Conservation (phyloP, 2,113 vertebrate genomes). For the Notothenia coriiceps region DNA sequence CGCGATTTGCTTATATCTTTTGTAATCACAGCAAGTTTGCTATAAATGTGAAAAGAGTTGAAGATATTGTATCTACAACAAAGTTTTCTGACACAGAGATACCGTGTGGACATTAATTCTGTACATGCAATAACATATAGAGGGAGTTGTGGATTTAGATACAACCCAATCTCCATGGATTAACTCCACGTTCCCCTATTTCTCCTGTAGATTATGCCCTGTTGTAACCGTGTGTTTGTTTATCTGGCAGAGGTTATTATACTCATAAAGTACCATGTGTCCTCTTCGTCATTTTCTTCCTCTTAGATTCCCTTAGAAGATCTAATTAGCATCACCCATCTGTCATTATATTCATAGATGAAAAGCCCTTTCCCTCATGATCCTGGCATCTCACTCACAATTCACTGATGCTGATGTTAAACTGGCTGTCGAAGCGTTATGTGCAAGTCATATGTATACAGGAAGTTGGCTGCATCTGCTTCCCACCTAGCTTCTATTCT, state of each 20-base stretch:
- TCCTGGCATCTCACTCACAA: background rate
- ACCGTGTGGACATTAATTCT: slow-evolving; percentile 11
- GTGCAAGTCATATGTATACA: background rate
- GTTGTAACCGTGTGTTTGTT: slow-evolving; percentile 39
- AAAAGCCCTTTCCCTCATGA: slow-evolving; percentile 17
- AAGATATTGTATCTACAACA: background rate
- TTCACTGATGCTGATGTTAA: background rate
- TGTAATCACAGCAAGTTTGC: background rate
- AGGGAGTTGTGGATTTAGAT: slow-evolving; percentile 59
- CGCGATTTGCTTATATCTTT: background rate
- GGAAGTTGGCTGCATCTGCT: background rate
- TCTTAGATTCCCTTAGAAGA: slow-evolving; percentile 30
- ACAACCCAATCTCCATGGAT: slow-evolving; percentile 54
- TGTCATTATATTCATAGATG: slow-evolving; percentile 42
- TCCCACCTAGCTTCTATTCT: background rate
- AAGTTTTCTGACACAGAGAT: background rate
- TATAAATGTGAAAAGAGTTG: background rate
- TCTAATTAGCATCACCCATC: slow-evolving; percentile 60
- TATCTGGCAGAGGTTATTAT: slow-evolving; percentile 53
- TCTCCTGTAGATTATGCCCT: slow-evolving; percentile 23
- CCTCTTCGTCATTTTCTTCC: slow-evolving; percentile 34
- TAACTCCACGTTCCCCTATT: slow-evolving; percentile 24
- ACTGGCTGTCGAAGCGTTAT: background rate
- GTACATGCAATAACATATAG: slow-evolving; percentile 31
- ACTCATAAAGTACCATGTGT: slow-evolving; percentile 40